phyloP scores from a whole-genome alignment of 2,113 vertebrate species.

The Neogale vison region DNA sequence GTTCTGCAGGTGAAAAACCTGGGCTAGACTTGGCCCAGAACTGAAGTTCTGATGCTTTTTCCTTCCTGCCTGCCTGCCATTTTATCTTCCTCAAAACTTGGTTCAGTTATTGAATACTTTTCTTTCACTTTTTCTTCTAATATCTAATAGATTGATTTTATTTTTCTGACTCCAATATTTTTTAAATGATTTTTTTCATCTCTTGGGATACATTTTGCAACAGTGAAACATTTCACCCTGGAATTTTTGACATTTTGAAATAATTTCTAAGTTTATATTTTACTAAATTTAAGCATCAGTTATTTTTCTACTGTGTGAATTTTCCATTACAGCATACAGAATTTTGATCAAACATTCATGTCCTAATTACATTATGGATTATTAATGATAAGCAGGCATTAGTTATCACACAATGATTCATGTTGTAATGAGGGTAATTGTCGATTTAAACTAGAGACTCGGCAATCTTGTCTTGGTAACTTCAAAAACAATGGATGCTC shows the following conservation, averaged over 20 bases:
- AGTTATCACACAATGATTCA: neutral
- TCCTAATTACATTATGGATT: neutral
- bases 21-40: neutral
- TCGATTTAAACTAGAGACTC: neutral
- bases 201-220: neutral
- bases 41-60: neutral
- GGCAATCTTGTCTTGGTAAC: neutral
- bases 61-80: neutral
- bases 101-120: neutral
- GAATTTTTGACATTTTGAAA: neutral
- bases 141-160: neutral
- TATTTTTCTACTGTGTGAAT: neutral
- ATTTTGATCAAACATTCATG: neutral
- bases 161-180: neutral
- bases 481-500: neutral
- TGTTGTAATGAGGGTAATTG: neutral
- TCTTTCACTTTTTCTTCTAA: neutral
- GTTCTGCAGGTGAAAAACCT: neutral
- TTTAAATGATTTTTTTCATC: neutral
- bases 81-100: neutral
- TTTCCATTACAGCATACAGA: neutral
- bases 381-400: neutral
- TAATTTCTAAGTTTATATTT: neutral
- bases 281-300: neutral
- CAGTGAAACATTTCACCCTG: neutral